Base-by-base conservation (phyloP, 2,888 invertebrate genomes). In the Syrista parreyssii region DNA sequence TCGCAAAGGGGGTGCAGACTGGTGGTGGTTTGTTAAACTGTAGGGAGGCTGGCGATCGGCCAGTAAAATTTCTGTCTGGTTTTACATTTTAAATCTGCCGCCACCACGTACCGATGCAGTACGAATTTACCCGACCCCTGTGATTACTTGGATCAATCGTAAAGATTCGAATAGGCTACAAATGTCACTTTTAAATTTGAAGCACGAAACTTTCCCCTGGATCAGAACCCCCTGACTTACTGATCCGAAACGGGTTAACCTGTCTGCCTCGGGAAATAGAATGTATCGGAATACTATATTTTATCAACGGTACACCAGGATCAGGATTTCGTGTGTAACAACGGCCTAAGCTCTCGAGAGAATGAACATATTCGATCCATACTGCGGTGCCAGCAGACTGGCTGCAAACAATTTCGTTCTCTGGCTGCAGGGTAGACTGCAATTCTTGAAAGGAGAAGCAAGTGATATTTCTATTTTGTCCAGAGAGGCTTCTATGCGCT, bases 1-100 rank as follows among this genome's bases (percentile, higher is more conserved):
- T 75, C 12, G 78, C 68, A 32, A 76, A 55, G 33, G 33, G 11
- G n/a, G 12, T 69, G 68, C 76, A 79, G 83, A 80, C 77, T 79
- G 79, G 73, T 78, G 81, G 79, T 68, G 82, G 80, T 81, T 80
- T 81, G 81, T 79, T 79, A 79, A 82, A 81, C 76, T 73, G 79
- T 74, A 77, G 80, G 76, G 71, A 69, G 77, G 35, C 79, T 84
- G 84, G 84, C 84, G 73, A 74, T 75, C 76, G 69, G 81, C 84
- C 84, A 84, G 78, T 71, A 74, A 81, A 84, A 83, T 84, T 82
- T 76, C 82, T 78, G 74, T 68, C 76, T 76, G 77, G 31, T 80
- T 77, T 76, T 82, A 74, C 35, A 74, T 71, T 71, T 71, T 30
- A 71, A 71, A 71, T 71, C 31, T 32, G 71, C 31, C 31, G 12